Evolutionary conservation across 2,797 vertebrate species (phyloP), one percentile per base, ranked within the genome.

Genomic region (Sebastes itinus): DNA sequence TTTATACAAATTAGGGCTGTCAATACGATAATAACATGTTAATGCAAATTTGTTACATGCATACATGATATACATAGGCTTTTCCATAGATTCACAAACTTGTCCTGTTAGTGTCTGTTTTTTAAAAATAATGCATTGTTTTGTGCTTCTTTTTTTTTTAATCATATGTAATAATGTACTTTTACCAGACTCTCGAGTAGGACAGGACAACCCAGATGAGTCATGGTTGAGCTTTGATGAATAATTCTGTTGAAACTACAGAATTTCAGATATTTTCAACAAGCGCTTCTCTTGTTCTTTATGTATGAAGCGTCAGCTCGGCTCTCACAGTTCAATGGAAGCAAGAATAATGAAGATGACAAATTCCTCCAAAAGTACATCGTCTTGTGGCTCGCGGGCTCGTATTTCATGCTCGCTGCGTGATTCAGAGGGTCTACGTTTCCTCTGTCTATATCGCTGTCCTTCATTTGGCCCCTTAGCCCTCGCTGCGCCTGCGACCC

Each of bases 381-480:
- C 2, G 14, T 74, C 77, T 78, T 68, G 62, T 78, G 49, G 77
- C 89, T 80, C 2, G 72, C 22, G 54, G 90, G 83, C 81, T 81
- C 61, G 27, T 59, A 60, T 85, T 87, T 81, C 58, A 72, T 80
- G 83, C 61, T 89, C 14, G 20, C 42, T 84, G 83, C 33, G 22
- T 86, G 81, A 90, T 83, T 91, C 84, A 76, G 59, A 81, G 59
- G 64, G 27, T 83, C 79, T 68, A 23, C 55, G 79, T 76, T 77
- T 56, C 80, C 54, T 71, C 71, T 22, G 55, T 81, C 82, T 66
- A 38, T 75, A 82, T 83, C 33, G 1, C 52, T 83, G 81, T 88
- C 72, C 75, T 56, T 88, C 65, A 59, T 62, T 86, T 81, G 68
- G 73, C 58, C 78, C 59, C 32, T 58, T 58, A 22, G 62, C 61